These are phyloP conservation scores for Hylaea fasciaria DNA, from an alignment of 2,888 invertebrate species.

Conservation along the genomic window DNA sequence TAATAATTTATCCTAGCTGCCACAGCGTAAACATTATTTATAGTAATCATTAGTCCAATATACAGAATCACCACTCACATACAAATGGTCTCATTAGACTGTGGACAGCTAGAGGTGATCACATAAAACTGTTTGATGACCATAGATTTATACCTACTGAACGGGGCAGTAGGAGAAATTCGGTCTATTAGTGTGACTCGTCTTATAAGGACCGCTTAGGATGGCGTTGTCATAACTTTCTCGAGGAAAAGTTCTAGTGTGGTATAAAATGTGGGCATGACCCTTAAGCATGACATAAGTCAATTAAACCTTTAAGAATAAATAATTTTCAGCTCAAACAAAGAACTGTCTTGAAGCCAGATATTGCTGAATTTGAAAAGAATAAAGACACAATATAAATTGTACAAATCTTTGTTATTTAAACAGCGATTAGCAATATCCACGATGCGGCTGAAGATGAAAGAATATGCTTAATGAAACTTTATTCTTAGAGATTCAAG, in stretches of 20 bases:
- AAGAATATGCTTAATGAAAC: too few relatives aligned
- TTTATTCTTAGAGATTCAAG: too few relatives aligned
- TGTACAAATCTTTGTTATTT: too few relatives aligned
- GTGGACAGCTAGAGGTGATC: constrained; percentile 51
- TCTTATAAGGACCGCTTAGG: constrained; percentile 11
- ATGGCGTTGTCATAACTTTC: constrained; percentile 8
- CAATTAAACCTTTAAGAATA: too few relatives aligned
- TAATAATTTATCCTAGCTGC: constrained; percentile 50
- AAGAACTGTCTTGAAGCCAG: too few relatives aligned
- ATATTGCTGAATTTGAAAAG: too few relatives aligned
- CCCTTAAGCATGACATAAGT: too few relatives aligned
- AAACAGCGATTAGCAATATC: too few relatives aligned
- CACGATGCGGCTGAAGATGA: too few relatives aligned
- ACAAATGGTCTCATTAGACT: constrained; percentile 57
- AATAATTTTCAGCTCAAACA: too few relatives aligned
- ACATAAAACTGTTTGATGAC: constrained; percentile 50
- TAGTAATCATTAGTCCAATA: constrained; percentile 37
- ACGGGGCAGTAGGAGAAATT: constrained; percentile 48
- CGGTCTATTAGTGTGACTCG: constrained; percentile 8
- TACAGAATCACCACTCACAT: constrained; percentile 41
- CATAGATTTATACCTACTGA: constrained; percentile 42
- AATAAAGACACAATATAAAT: too few relatives aligned
- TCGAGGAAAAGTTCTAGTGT: background rate
- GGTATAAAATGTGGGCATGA: background rate
- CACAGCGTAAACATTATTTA: constrained; percentile 54